Conservation (phyloP, 2,113 vertebrate genomes). For the Aegotheles bennettii region DNA sequence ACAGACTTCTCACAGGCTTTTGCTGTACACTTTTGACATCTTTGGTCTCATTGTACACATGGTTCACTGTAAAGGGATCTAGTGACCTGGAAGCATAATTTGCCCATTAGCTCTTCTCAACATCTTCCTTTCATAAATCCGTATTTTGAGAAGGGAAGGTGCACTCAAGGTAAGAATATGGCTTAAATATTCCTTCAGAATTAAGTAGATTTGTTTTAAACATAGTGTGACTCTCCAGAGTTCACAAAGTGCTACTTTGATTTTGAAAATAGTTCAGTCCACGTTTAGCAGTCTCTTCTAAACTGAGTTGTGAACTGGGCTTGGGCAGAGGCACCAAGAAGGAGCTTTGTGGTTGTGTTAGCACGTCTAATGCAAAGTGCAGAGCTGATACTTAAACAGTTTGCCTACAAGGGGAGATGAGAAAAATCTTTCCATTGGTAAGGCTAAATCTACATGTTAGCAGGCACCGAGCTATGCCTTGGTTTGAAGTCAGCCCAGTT, state of each 20-base stretch:
- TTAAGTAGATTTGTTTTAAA: background rate
- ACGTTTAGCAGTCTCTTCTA: background rate
- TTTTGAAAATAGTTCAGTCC: background rate
- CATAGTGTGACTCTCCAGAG: background rate
- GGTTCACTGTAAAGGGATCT: background rate
- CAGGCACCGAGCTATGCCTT: background rate
- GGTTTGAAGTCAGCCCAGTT: background rate
- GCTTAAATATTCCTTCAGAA: background rate
- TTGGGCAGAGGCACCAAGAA: background rate
- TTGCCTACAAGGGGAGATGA: background rate
- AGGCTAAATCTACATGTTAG: background rate
- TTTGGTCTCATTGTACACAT: background rate
- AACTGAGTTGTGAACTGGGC: background rate
- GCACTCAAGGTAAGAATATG: background rate
- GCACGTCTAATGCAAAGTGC: background rate
- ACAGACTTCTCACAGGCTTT: background rate
- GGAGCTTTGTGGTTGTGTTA: background rate
- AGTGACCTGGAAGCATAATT: background rate
- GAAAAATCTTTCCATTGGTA: background rate
- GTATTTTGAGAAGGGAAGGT: background rate
- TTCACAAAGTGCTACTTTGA: background rate
- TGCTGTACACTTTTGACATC: background rate
- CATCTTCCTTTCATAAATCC: background rate
- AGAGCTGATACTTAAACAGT: background rate
- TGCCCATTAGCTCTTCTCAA: background rate